Base-by-base conservation (phyloP, 2,888 invertebrate genomes). In the Cacoxenus indagator region DNA sequence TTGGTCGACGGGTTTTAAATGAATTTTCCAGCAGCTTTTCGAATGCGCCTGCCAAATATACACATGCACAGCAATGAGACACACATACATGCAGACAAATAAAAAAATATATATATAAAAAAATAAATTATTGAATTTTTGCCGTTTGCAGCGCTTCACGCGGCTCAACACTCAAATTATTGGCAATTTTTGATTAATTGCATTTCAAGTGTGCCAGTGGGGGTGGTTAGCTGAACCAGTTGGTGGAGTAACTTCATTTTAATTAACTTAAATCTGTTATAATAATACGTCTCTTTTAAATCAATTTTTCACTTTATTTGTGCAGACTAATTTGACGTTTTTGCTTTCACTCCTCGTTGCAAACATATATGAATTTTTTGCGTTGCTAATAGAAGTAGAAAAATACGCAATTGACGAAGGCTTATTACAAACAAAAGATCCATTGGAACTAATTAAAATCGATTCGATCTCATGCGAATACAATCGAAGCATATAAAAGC, bases 21-120 rank as follows among this genome's bases (percentile, higher is more conserved):
- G 67, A 73, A 72, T 73, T 70, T n/a, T 29, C 45, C 26, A 62
- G 29, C 19, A 31, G 59, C 24, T 24, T 29, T n/a, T 54, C 68
- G 65, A 29, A 68, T 66, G 65, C 57, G 70, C 11, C 59, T 48
- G 70, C 71, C 73, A 73, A 65, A 65, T 62, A 37, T 17, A 59
- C 17, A 29, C 27, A 27, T 4, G 27, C 14, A 55, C 14, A 55
- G 59, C 59, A 31, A 29, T n/a, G n/a, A 26, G 51, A 48, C 19
- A 19, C 48, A 14, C 19, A 17, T 2, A 46, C 14, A 5, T n/a
- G 17, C 14, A 46, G n/a, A 46, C 46, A 46, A 14, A 14, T 17
- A 51, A 17, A 51, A 9, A 9, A 8, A 8, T 48, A 6, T 9
- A 14, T 51, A 19, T 51, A 51, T 51, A 17, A n/a, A n/a, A 43